These are phyloP conservation scores for Spilosoma lubricipeda DNA, from an alignment of 2,888 invertebrate genomes.

Conservation along the genomic window DNA sequence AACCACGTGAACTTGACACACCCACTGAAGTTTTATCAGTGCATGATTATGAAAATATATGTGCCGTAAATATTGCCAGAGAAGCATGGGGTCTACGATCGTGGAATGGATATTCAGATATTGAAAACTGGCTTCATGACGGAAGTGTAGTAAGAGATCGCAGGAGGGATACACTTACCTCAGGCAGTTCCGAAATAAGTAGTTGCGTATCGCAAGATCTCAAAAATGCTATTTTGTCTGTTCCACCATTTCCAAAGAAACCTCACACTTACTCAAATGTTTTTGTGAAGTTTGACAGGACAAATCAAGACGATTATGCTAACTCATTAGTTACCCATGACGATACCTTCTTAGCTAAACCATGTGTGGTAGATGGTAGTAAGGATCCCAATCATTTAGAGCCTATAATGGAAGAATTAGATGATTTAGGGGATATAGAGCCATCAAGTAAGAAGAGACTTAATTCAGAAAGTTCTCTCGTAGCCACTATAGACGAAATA, in stretches of 20 bases:
- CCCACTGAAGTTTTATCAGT: slow-evolving; percentile 87
- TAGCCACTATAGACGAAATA: slow-evolving; percentile 88
- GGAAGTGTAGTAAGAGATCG: slow-evolving; percentile 87
- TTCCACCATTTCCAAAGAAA: slow-evolving; percentile 80
- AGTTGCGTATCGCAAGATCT: slow-evolving; percentile 81
- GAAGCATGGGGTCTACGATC: slow-evolving; percentile 88
- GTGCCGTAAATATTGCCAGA: slow-evolving; percentile 88
- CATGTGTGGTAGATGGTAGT: slow-evolving; percentile 81
- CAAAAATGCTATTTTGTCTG: slow-evolving; percentile 76
- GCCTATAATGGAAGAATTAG: slow-evolving; percentile 86
- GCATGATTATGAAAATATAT: slow-evolving; percentile 89
- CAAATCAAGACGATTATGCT: slow-evolving; percentile 82
- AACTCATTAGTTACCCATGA: slow-evolving; percentile 84
- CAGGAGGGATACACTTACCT: slow-evolving; percentile 85
- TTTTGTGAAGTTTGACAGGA: slow-evolving; percentile 78
- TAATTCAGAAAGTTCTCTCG: slow-evolving; percentile 86
- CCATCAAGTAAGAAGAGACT: slow-evolving; percentile 73
- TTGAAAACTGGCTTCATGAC: slow-evolving; percentile 88
- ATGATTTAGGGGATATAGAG: slow-evolving; percentile 83
- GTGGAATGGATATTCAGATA: slow-evolving; percentile 89
- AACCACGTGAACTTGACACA: slow-evolving; percentile 81
- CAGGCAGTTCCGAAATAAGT: slow-evolving; percentile 86
- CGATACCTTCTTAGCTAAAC: slow-evolving; percentile 85
- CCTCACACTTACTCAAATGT: slow-evolving; percentile 81
- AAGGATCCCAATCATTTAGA: slow-evolving; percentile 85